Evolutionary conservation across 2,113 vertebrate species (phyloP).

Genomic region (Nymphicus hollandicus): DNA sequence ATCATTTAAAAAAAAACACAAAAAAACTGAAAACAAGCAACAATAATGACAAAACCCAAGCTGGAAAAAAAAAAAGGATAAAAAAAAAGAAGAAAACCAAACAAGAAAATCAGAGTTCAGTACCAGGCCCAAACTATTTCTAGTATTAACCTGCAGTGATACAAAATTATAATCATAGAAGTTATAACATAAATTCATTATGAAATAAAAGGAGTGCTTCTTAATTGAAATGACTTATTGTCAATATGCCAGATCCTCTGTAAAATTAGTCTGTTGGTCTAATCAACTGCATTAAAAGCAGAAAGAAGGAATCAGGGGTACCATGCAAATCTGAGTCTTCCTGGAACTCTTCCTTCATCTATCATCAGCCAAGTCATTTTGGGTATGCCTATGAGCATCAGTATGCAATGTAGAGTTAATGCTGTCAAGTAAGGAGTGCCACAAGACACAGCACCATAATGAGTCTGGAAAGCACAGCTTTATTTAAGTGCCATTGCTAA

Average conservation of each 20-base stretch:
- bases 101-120: background rate
- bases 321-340: background rate
- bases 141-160: background rate
- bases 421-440: background rate
- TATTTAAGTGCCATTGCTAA: background rate
- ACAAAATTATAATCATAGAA: background rate
- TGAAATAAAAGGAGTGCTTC: background rate
- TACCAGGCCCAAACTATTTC: background rate
- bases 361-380: background rate
- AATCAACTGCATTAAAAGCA: background rate
- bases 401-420: background rate
- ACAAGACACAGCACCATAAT: background rate
- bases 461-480: background rate
- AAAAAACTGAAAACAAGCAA: too few species aligned
- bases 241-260: background rate
- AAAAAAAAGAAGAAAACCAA: too few species aligned
- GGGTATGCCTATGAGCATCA: background rate
- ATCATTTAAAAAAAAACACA: background rate
- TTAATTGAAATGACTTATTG: background rate
- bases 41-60: too few species aligned
- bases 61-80: too few species aligned
- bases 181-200: background rate
- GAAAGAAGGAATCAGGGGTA: background rate
- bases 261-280: background rate
- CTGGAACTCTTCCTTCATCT: background rate